Base-by-base conservation (phyloP, 2,797 vertebrate species). In the Fundulus diaphanus region DNA sequence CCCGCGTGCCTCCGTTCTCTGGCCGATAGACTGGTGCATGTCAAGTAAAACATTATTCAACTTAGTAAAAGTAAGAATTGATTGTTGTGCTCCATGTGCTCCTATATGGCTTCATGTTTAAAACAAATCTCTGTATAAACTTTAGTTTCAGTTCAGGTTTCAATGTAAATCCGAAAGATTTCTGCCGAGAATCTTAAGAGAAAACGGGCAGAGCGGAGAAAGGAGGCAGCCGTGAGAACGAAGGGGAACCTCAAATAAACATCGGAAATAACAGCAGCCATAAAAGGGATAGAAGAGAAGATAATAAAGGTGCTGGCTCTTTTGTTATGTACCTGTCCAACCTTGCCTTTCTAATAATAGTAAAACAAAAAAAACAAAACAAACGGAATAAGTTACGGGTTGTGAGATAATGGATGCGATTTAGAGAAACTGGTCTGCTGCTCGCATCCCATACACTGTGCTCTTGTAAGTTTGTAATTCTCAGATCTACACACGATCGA, bases 401-500 rank as follows among this genome's bases (percentile, higher is more conserved):
- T 37, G 8, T 61, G 54, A 46, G 8, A 59, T 79, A 54, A 73
- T 24, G 8, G 63, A 59, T 71, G 33, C 12, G 2, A 73, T 74
- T 67, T 13, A 68, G 51, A 22, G 66, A 73, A 61, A 42, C 27
- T 44, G 78, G 68, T 68, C 56, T 42, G 72, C 70, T 73, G 78
- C 80, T 56, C 7, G 52, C 42, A 24, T 59, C 42, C 35, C 67
- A 67, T 67, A 44, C 73, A 78, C 66, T 57, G 68, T 74, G 72
- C 61, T 85, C 63, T 69, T 13, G 70, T 33, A 72, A 22, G 11
- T 33, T 56, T 35, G 24, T 63, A 40, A 51, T 70, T 11, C 65
- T 54, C 48, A 52, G 31, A 73, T 74, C 57, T 56, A 80, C 63
- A 89, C 42, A 76, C 57, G 40, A 86, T 77, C 54, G 61, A 83